These are phyloP conservation scores for Petrolisthes cinctipes DNA, from an alignment of 2,888 invertebrate species.

Conservation along the genomic window DNA sequence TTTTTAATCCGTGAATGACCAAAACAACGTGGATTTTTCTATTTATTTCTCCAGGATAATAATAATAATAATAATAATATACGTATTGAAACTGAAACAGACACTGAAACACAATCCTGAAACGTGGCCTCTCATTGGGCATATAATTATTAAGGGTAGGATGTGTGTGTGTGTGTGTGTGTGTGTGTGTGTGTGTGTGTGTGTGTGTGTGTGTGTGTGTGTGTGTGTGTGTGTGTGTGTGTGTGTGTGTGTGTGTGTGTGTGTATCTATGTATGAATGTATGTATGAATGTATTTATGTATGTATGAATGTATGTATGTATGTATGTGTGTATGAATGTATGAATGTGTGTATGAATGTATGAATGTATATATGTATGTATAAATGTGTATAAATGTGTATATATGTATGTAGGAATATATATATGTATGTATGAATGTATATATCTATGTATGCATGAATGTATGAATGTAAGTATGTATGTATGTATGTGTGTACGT, in stretches of 20 bases:
- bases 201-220: too few species aligned
- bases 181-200: too few species aligned
- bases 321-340: not conserved
- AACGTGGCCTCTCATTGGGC: too few species aligned
- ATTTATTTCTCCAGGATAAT: not conserved
- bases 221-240: not conserved
- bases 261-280: not conserved
- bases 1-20: too few species aligned
- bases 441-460: not conserved
- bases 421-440: not conserved
- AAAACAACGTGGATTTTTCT: too few species aligned
- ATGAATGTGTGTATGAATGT: not conserved
- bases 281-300: not conserved
- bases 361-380: not conserved
- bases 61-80: not conserved
- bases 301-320: not conserved
- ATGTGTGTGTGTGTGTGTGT: too few species aligned
- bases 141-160: too few species aligned
- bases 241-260: not conserved
- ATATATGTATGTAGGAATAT: not conserved
- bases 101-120: not conserved
- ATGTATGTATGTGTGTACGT: conserved; percentile 11
- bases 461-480: conserved; percentile 2
- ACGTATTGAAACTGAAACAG: not conserved
- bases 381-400: not conserved